Base-by-base conservation (phyloP, 2,113 vertebrate genomes). In the Syngnathoides biaculeatus region DNA sequence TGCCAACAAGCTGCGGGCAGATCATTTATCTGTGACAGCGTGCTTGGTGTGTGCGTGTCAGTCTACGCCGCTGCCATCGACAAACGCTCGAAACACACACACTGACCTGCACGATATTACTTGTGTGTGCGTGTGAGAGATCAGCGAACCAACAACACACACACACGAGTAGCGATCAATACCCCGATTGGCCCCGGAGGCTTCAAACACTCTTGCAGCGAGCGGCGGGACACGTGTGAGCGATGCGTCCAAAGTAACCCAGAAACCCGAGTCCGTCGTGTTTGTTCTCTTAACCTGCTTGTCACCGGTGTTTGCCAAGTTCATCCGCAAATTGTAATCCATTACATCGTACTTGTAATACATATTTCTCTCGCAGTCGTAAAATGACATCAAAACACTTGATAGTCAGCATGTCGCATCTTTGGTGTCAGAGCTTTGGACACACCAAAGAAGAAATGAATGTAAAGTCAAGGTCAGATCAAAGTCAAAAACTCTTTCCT, bases 221-320 rank as follows among this genome's bases (percentile, higher is more conserved):
- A 78, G 69, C 64, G 9, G 19, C 8, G 0, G 20, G 40, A 62
- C 39, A 42, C 39, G 59, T 56, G 42, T 69, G 72, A 40, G 47
- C 56, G 68, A 67, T 71, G 67, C 55, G 72, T 14, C 70, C 50
- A 68, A 62, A 67, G 40, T 81, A 71, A 87, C 83, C 79, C 74
- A 86, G 78, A 84, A 80, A 82, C 65, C 52, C 45, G 17, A 72
- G 73, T 82, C 78, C 75, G 69, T 27, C 63, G 74, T 77, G 61
- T 68, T 56, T 82, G 80, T 78, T 77, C 84, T 80, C 77, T 86
- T 83, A 73, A 57, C 52, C 5, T n/a, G 60, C 59, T 22, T 22
- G 39, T 42, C 60, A 62, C 43, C 22, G 43, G 8, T 50, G 48
- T n/a, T 50, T 19, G 17, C 48, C 48, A n/a, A 50, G 48, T 52